Conservation (phyloP, 2,888 invertebrate genomes). For the Frankliniella fusca region DNA sequence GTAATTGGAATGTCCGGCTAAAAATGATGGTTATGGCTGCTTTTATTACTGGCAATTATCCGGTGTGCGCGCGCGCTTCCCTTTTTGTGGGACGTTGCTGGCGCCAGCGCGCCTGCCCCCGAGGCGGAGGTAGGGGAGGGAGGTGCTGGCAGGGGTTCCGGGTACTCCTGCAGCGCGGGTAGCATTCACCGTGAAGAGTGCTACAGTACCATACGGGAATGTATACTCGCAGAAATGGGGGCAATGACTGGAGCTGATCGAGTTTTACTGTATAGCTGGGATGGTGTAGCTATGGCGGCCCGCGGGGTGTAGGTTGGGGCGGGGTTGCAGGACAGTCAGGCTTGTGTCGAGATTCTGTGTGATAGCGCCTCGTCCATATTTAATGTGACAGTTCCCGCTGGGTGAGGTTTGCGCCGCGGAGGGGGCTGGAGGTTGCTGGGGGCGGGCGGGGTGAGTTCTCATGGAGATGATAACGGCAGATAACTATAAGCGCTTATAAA, state of each 20-base stretch:
- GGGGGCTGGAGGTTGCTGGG: not conserved
- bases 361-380: constrained; percentile 2
- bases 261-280: not conserved
- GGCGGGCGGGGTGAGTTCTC: not conserved
- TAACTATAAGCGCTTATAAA: no score
- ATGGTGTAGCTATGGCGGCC: not conserved
- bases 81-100: not conserved
- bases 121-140: no score
- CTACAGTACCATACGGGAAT: no score
- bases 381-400: not conserved
- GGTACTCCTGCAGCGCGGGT: no score
- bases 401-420: not conserved
- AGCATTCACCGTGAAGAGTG: no score
- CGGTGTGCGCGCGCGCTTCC: not conserved
- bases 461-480: no score
- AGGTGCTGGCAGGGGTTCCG: no score
- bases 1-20: constrained; percentile 22
- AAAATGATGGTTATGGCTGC: constrained; percentile 21
- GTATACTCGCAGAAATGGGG: no score
- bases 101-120: no score
- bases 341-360: not conserved
- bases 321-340: not conserved
- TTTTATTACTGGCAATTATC: constrained; percentile 16
- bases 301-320: no score
- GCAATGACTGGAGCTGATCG: no score